Evolutionary conservation across 1,140 invertebrate species (phyloP).

Genomic region (Halyomorpha halys): DNA sequence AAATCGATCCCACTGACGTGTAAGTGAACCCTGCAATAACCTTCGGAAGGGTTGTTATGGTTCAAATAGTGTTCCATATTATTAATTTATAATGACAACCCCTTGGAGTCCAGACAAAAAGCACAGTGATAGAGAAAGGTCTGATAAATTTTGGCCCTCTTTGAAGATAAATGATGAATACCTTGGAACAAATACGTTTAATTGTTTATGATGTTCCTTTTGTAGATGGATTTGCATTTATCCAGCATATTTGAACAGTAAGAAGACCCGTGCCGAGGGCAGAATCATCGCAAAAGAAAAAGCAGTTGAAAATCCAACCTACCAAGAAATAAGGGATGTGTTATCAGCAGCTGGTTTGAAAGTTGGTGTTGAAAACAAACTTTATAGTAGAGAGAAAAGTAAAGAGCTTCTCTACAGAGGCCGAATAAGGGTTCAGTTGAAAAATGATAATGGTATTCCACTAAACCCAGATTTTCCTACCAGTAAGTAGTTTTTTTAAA

Average conservation of each 20-base stretch:
- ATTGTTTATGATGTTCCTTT: slow-evolving; percentile 28
- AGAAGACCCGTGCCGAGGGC: slow-evolving; percentile 80
- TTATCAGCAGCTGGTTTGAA: slow-evolving; percentile 67
- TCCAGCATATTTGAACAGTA: slow-evolving; percentile 91
- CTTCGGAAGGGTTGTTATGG: background rate
- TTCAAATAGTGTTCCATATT: background rate
- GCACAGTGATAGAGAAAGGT: slow-evolving; percentile 29
- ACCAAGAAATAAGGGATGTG: slow-evolving; percentile 88
- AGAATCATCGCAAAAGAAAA: slow-evolving; percentile 70
- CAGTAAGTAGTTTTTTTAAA: slow-evolving; percentile 46
- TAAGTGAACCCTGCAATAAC: background rate
- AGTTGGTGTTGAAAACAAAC: slow-evolving; percentile 87
- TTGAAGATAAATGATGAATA: background rate
- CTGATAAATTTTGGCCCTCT: background rate
- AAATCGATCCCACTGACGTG: background rate
- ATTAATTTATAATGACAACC: background rate
- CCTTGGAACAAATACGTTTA: slow-evolving; percentile 7
- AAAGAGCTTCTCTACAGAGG: slow-evolving; percentile 72
- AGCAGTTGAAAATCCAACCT: slow-evolving; percentile 88
- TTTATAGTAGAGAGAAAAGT: slow-evolving; percentile 75
- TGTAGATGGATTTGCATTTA: slow-evolving; percentile 93
- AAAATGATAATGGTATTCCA: slow-evolving; percentile 79
- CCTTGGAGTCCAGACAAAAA: slow-evolving; percentile 26
- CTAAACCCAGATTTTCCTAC: slow-evolving; percentile 61
- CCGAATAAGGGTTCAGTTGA: slow-evolving; percentile 81